Evolutionary conservation across 2,113 vertebrate genomes (phyloP).

Genomic region (Romanogobio albipinnatus): DNA sequence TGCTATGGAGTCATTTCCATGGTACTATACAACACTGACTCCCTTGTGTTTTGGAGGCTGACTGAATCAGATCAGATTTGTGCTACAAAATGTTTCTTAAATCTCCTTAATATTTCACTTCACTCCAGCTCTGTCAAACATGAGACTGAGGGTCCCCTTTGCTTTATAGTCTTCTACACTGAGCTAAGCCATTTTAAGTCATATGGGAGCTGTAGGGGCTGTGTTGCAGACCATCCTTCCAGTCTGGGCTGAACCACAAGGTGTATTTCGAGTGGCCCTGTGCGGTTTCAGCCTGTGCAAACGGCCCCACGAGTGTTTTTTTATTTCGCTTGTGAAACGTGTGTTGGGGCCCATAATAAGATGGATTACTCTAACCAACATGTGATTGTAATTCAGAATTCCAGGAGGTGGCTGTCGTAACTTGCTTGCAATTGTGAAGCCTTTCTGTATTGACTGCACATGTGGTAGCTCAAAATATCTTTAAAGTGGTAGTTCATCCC

Average conservation of each 20-base stretch:
- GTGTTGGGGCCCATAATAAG: constrained; percentile 67
- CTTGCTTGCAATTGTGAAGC: constrained; percentile 64
- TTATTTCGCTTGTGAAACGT: constrained; percentile 58
- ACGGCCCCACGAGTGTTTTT: background rate
- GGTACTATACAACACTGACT: background rate
- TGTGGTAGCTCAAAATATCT: constrained; percentile 61
- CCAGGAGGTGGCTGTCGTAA: constrained; percentile 62
- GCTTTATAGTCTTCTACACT: constrained; percentile 10
- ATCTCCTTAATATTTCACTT: constrained; percentile 30
- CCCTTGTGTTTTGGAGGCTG: constrained; percentile 37
- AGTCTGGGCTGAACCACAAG: constrained; percentile 33
- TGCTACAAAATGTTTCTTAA: constrained; percentile 21
- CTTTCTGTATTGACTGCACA: constrained; percentile 57
- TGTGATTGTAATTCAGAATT: constrained; percentile 70
- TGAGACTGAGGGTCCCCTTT: background rate
- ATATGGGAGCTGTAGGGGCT: background rate
- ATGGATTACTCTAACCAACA: constrained; percentile 61
- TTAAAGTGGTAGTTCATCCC: background rate
- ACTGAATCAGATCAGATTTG: constrained; percentile 53
- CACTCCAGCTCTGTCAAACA: constrained; percentile 25
- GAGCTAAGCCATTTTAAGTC: background rate
- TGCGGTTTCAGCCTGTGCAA: constrained; percentile 26
- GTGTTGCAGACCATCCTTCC: background rate
- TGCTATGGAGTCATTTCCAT: background rate
- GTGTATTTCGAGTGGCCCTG: constrained; percentile 17